These are phyloP conservation scores for Netelia fuscicornis DNA, from an alignment of 2,888 invertebrate genomes.

Conservation along the genomic window DNA sequence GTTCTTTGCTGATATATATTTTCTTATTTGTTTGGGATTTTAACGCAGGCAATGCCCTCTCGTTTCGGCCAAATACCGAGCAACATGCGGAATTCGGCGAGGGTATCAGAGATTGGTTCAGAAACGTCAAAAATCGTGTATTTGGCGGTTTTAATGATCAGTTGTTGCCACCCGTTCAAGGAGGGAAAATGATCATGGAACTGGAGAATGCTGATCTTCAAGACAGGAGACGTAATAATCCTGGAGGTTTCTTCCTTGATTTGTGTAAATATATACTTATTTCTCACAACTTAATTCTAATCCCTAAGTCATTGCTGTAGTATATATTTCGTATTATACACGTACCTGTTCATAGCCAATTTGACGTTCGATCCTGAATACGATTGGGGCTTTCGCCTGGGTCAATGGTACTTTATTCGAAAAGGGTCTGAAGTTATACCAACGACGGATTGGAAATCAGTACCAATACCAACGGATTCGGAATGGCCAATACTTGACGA, in stretches of 20 bases:
- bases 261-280: slow-evolving; percentile 68
- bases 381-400: slow-evolving; percentile 78
- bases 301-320: background rate
- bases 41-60: slow-evolving; percentile 11
- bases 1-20: background rate
- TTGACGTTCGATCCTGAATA: slow-evolving; percentile 73
- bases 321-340: slow-evolving; percentile 11
- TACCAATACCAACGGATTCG: slow-evolving; percentile 26
- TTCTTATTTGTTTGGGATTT: background rate
- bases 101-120: slow-evolving; percentile 74
- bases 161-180: slow-evolving; percentile 15
- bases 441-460: slow-evolving; percentile 27
- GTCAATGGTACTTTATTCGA: slow-evolving; percentile 78
- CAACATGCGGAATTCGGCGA: slow-evolving; percentile 69
- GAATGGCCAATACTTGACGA: slow-evolving; percentile 49
- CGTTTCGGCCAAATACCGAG: slow-evolving; percentile 26
- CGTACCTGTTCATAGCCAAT: slow-evolving; percentile 68
- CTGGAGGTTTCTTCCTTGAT: slow-evolving; percentile 64
- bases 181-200: slow-evolving; percentile 42
- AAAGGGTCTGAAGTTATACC: slow-evolving; percentile 50
- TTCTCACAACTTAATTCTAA: background rate
- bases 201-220: slow-evolving; percentile 57
- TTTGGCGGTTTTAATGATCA: slow-evolving; percentile 36
- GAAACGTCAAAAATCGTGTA: slow-evolving; percentile 68
- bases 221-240: slow-evolving; percentile 51